phyloP scores from a whole-genome alignment of 2,797 vertebrate genomes.

The Calcarius lapponicus region DNA sequence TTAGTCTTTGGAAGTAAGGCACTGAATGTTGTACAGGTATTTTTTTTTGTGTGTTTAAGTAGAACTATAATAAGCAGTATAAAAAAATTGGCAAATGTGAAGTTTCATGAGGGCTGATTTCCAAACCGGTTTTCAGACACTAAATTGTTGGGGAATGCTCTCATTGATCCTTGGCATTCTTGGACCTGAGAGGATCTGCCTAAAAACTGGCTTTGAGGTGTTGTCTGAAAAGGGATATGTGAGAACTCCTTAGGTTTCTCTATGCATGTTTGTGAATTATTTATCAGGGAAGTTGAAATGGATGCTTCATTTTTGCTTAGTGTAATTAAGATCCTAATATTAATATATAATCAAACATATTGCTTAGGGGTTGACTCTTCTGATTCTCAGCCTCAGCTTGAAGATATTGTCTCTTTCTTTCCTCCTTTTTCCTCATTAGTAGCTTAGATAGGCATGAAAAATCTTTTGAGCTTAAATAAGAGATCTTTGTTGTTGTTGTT shows the following conservation, averaged over 20 bases:
- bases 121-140: background rate
- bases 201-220: background rate
- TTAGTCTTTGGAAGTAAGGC: background rate
- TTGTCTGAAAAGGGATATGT: background rate
- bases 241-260: background rate
- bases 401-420: constrained; percentile 47
- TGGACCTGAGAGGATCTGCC: background rate
- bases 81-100: background rate
- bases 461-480: constrained; percentile 65
- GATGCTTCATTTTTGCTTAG: constrained; percentile 40
- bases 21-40: background rate
- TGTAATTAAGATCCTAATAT: constrained; percentile 57
- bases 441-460: constrained; percentile 65
- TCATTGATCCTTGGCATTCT: background rate
- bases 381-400: constrained; percentile 41
- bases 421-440: constrained; percentile 49
- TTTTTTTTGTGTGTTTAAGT: background rate
- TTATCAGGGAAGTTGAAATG: constrained; percentile 41
- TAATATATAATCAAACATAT: constrained; percentile 64
- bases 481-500: constrained; percentile 64
- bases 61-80: background rate
- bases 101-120: background rate
- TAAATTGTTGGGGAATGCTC: background rate
- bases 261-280: background rate
- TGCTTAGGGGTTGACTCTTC: constrained; percentile 55